Evolutionary conservation across 2,113 vertebrate species (phyloP), one percentile per base, ranked within the genome.

Genomic region (Chaetorhynchus papuensis): DNA sequence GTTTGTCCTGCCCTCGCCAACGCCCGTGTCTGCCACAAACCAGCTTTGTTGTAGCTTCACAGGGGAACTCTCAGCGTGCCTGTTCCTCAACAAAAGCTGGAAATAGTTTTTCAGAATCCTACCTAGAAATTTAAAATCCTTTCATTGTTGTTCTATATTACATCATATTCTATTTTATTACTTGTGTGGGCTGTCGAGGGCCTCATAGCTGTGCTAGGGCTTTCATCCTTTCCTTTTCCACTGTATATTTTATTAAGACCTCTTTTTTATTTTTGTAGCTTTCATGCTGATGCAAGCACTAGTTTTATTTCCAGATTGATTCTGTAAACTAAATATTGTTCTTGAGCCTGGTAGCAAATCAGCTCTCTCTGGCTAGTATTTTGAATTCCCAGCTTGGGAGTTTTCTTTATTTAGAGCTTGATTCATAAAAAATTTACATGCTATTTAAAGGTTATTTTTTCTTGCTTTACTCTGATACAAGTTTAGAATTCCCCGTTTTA

Each of bases 341-440:
- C 92, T 97, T 96, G 92, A 97, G 95, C 72, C 81, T 87, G 81
- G 84, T 93, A 96, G 95, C 96, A 96, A 97, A 96, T 97, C 91
- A 94, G 83, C 83, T 87, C 54, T 78, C 76, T 96, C 84, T 93
- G 91, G 88, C 93, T 96, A 95, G 87, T 96, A 77, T 96, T 96
- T 93, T 96, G 90, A 96, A 97, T 96, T 97, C 94, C 93, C 94
- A 96, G 89, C 95, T 97, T 71, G 94, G 87, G 90, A 95, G 94
- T 96, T 97, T 97, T 94, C 95, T 95, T 97, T 96, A 94, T 96
- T 97, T 97, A 96, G 96, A 94, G 89, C 90, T 97, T 96, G 94
- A 97, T 96, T 97, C 96, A 97, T 97, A 94, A 96, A 97, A 97
- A 95, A 96, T 96, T 93, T 96, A 96, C 96, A 95, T 96, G 90